Conservation (phyloP, 2,888 invertebrate genomes). For the Sminthurides aquaticus region DNA sequence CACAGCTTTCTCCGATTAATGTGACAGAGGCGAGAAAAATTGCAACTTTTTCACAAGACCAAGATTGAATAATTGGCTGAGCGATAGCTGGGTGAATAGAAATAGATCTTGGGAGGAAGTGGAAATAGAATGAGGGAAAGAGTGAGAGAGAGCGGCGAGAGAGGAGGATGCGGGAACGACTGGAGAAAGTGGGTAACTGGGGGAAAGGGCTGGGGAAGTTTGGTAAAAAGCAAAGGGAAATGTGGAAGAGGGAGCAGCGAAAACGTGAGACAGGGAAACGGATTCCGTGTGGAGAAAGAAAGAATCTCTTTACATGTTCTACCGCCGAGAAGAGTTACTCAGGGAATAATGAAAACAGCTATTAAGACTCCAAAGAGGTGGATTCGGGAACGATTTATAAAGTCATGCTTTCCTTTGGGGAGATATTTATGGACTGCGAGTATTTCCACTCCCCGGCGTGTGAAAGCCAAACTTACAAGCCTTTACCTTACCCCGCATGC, state of each 20-base stretch:
- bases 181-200: too few species aligned
- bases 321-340: constrained; percentile 1
- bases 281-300: background rate
- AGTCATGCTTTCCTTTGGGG: constrained; percentile 27
- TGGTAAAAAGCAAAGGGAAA: background rate
- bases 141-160: too few species aligned
- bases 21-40: too few species aligned
- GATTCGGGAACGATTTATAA: constrained; percentile 19
- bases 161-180: too few species aligned
- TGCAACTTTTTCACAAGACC: too few species aligned
- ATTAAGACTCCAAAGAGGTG: constrained; percentile 19
- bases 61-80: too few species aligned
- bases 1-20: too few species aligned
- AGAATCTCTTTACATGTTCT: constrained; percentile 8
- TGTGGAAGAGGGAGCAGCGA: background rate
- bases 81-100: too few species aligned
- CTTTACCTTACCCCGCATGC: constrained; percentile 33
- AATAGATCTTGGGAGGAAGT: too few species aligned
- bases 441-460: constrained; percentile 26
- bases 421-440: constrained; percentile 34
- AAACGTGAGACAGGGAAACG: background rate
- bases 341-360: constrained; percentile 20
- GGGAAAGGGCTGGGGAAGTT: too few species aligned
- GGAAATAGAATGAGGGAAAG: too few species aligned
- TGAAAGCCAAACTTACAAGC: constrained; percentile 29